Conservation (phyloP, 2,797 vertebrate genomes). For the Anguilla anguilla region DNA sequence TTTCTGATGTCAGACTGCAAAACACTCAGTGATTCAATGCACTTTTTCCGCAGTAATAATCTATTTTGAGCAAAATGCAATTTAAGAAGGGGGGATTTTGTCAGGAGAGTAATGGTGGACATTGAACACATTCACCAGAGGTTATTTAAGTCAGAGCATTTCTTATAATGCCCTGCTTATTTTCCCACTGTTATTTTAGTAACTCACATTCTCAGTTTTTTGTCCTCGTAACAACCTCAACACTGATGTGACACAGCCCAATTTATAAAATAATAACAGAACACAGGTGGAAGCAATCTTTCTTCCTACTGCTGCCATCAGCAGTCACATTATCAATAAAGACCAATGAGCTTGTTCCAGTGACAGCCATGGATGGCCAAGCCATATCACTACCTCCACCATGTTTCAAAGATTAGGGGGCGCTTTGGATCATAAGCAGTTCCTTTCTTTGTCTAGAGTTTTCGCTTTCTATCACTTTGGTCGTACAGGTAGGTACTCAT, state of each 20-base stretch:
- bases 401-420: too few species aligned
- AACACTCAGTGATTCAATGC: not conserved
- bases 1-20: constrained; percentile 1
- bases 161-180: not conserved
- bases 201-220: not conserved
- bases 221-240: not conserved
- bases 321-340: too few species aligned
- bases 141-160: not conserved
- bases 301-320: too few species aligned
- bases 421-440: too few species aligned
- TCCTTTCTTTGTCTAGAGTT: too few species aligned
- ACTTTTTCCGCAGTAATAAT: not conserved
- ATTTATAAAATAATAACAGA: constrained; percentile 14
- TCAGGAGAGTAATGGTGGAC: not conserved
- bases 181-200: not conserved
- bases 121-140: not conserved
- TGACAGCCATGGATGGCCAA: too few species aligned
- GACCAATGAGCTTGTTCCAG: too few species aligned
- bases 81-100: constrained; percentile 2
- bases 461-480: too few species aligned
- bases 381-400: too few species aligned
- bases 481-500: too few species aligned
- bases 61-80: constrained; percentile 6
- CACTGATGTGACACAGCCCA: constrained; percentile 6
- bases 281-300: constrained; percentile 14